Evolutionary conservation across 2,888 invertebrate species (phyloP).

Genomic region (Gisinianus flammeolus): DNA sequence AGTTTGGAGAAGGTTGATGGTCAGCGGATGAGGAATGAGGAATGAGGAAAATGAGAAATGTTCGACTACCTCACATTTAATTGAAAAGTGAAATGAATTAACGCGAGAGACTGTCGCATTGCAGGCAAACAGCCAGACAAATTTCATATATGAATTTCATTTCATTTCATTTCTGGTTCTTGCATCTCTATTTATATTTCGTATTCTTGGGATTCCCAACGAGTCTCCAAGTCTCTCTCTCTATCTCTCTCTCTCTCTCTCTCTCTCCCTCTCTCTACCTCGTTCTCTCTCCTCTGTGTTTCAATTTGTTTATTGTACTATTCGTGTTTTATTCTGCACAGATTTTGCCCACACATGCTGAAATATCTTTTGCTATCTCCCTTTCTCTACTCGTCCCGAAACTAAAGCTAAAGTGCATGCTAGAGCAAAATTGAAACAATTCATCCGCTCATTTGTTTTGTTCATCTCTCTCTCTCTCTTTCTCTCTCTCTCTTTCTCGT

Average conservation of each 20-base stretch:
- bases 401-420: neutral
- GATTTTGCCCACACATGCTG: neutral
- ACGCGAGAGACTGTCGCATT: constrained; percentile 26
- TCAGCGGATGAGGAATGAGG: neutral
- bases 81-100: constrained; percentile 28
- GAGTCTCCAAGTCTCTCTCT: neutral
- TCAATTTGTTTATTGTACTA: constrained; percentile 25
- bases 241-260: neutral
- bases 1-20: neutral
- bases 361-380: neutral
- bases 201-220: neutral
- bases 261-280: neutral
- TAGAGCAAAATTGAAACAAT: constrained; percentile 11
- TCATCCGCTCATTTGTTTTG: neutral
- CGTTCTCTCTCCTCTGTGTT: neutral
- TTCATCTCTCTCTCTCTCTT: no score
- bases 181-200: no score
- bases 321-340: constrained; percentile 10
- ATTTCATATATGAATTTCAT: neutral
- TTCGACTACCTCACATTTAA: constrained; percentile 29
- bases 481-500: no score
- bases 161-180: neutral
- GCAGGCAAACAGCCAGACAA: constrained; percentile 23
- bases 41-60: constrained; percentile 9
- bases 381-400: neutral